phyloP scores from a whole-genome alignment of 2,888 invertebrate genomes.

The Tetragonula carbonaria region DNA sequence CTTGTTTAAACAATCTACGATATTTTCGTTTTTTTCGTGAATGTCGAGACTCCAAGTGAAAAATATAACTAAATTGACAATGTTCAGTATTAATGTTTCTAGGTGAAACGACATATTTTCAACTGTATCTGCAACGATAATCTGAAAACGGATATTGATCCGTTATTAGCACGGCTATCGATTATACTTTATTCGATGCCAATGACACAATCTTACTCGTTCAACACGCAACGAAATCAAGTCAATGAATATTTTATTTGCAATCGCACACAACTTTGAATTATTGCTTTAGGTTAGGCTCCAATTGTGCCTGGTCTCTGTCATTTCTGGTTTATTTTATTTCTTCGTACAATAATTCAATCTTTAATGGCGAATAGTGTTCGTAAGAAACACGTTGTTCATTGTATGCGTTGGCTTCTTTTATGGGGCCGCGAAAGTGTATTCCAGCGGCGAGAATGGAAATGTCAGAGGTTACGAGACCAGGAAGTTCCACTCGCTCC shows the following conservation, averaged over 20 bases:
- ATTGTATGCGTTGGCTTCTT: background rate
- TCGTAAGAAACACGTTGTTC: background rate
- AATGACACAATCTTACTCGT: background rate
- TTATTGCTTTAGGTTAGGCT: background rate
- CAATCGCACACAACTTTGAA: background rate
- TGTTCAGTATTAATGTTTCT: background rate
- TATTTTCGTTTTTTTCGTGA: no score
- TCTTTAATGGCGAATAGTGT: background rate
- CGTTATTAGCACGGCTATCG: background rate
- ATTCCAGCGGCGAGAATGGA: background rate
- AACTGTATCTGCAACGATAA: background rate
- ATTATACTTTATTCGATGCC: background rate
- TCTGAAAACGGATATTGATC: background rate
- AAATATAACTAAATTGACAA: no score
- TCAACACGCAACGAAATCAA: background rate
- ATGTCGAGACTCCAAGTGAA: no score
- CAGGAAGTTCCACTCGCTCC: background rate
- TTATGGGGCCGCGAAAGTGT: background rate
- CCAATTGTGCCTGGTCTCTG: background rate
- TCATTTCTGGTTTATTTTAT: no score
- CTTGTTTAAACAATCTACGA: no score
- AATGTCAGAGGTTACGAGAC: conserved; percentile 31
- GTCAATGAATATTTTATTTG: background rate
- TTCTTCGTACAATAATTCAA: background rate
- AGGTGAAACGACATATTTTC: background rate